A percentile compares a stretch with the other conserved stretches of the same genome.
These are phyloP conservation scores for Limanda limanda DNA, from an alignment of 2,113 vertebrate species.

Conservation along the genomic window DNA sequence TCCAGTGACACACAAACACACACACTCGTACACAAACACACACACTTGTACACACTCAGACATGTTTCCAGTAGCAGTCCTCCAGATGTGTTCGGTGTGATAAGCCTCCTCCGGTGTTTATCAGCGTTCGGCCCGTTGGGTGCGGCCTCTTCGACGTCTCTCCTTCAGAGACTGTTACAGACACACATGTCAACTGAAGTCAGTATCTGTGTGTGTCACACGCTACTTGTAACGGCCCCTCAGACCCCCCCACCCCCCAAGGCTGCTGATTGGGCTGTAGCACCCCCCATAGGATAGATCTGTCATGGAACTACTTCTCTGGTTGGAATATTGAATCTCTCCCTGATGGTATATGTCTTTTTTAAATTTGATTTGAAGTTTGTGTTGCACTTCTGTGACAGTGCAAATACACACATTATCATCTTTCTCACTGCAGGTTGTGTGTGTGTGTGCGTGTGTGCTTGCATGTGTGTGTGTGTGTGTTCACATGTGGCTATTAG, in stretches of 20 bases:
- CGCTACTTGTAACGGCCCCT: neutral
- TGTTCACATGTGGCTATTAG: neutral
- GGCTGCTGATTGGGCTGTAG: conserved; percentile 15
- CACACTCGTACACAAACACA: too few species aligned
- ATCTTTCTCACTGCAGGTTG: too few species aligned
- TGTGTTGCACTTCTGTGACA: too few species aligned
- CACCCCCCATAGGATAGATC: conserved; percentile 48
- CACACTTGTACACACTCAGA: neutral
- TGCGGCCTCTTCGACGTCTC: conserved; percentile 45
- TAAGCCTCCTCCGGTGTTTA: conserved; percentile 69
- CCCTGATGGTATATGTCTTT: too few species aligned
- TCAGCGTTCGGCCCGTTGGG: conserved; percentile 68
- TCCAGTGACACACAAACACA: too few species aligned
- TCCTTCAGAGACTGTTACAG: neutral
- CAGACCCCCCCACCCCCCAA: neutral
- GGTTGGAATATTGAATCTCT: too few species aligned
- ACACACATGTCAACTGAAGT: neutral
- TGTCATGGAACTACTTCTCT: neutral
- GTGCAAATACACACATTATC: too few species aligned
- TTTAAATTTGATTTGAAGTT: neutral
- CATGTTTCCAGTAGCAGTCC: conserved; percentile 11
- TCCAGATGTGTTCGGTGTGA: conserved; percentile 56
- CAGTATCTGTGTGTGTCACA: neutral
- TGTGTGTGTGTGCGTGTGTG: too few species aligned
- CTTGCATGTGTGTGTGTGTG: neutral